Percentiles rank a stretch among this genome's conserved stretches.
Conservation (phyloP, 1,140 invertebrate species). For the Augochlora pura region DNA sequence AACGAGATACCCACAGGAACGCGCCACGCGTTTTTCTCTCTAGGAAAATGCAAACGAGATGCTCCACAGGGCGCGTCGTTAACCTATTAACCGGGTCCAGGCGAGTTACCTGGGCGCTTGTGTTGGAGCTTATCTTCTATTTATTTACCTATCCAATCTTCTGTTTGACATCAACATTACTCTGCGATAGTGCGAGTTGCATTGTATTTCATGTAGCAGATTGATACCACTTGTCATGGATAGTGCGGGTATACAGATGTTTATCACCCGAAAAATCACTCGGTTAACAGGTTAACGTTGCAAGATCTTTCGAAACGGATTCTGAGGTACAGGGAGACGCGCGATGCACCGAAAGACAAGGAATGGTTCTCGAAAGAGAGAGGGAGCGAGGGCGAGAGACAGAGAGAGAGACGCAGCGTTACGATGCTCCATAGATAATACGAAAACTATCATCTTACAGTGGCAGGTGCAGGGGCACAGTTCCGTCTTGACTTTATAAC, state of each 20-base stretch:
- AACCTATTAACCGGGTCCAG: no score
- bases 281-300: constrained; percentile 2
- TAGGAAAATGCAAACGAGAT: background rate
- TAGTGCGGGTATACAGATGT: no score
- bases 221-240: no score
- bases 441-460: constrained; percentile 27
- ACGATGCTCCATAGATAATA: constrained; percentile 14
- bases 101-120: no score
- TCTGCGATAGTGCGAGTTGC: no score
- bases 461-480: constrained; percentile 43
- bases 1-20: background rate
- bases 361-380: background rate
- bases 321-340: background rate
- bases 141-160: no score
- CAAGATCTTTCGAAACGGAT: background rate
- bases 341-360: background rate
- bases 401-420: background rate
- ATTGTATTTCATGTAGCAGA: no score
- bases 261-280: no score
- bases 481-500: constrained; percentile 51
- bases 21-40: background rate
- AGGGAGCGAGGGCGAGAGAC: no score
- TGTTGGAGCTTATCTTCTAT: no score
- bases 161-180: no score
- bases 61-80: background rate